Percentiles rank a stretch among this genome's conserved stretches.
Conservation (phyloP, 1,140 invertebrate genomes). For the Kradibia gibbosae region DNA sequence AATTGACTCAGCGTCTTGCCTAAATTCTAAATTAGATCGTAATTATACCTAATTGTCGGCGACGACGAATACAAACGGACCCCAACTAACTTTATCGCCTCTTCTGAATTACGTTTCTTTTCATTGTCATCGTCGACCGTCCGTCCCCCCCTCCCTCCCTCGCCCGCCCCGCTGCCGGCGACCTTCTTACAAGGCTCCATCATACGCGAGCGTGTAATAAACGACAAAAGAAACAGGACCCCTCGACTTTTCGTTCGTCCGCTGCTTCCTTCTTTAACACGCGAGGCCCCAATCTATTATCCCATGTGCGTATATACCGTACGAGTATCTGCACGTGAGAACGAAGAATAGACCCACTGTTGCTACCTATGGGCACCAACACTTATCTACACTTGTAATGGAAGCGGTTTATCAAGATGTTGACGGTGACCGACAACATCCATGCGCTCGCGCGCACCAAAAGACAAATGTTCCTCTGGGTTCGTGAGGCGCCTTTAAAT, state of each 20-base stretch:
- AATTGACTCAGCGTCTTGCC: no score
- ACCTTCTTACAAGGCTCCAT: neutral
- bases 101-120: constrained; percentile 7
- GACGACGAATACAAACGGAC: no score
- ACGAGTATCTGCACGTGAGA: constrained; percentile 16
- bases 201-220: constrained; percentile 15
- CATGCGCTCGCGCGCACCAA: no score
- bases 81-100: neutral
- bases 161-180: neutral
- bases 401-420: neutral
- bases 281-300: neutral
- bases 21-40: no score
- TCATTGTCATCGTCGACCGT: constrained; percentile 14
- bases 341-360: neutral
- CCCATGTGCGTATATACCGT: neutral
- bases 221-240: constrained; percentile 16
- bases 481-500: neutral
- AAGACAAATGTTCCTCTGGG: neutral
- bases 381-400: neutral
- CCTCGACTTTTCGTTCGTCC: constrained; percentile 23
- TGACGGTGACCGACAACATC: neutral
- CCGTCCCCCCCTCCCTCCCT: no score
- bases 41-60: no score
- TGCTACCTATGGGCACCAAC: neutral
- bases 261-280: neutral